These are phyloP conservation scores for Drosophila melanocephala DNA, from an alignment of 2,888 invertebrate species.

Conservation along the genomic window DNA sequence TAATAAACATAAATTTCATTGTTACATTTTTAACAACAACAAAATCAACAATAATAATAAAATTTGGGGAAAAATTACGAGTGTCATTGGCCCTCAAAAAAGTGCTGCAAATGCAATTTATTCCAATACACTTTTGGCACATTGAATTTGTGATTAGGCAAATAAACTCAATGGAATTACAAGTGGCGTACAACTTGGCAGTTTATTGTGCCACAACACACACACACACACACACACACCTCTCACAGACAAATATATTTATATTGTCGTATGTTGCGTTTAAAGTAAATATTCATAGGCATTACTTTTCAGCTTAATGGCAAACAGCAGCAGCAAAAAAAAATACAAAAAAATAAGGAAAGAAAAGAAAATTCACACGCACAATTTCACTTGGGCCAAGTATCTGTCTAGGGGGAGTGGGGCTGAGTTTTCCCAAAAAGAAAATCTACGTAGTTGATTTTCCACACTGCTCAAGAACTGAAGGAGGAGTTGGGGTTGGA, in stretches of 20 bases:
- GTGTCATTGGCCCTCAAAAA: slow-evolving; percentile 42
- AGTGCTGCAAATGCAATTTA: slow-evolving; percentile 66
- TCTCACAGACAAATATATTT: slow-evolving; percentile 19
- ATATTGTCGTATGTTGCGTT: slow-evolving; percentile 57
- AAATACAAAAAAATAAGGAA: slow-evolving; percentile 3
- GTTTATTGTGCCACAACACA: slow-evolving; percentile 49
- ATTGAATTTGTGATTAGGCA: slow-evolving; percentile 82
- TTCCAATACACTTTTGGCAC: slow-evolving; percentile 78
- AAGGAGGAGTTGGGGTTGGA: neutral
- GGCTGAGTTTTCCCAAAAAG: slow-evolving; percentile 24
- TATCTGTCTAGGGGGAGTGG: slow-evolving; percentile 28
- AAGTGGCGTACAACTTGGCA: slow-evolving; percentile 60
- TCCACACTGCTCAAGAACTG: slow-evolving; percentile 33
- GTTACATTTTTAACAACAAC: slow-evolving; percentile 17
- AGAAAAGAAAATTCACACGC: slow-evolving; percentile 49
- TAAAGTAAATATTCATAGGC: slow-evolving; percentile 78
- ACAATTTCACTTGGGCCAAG: slow-evolving; percentile 51
- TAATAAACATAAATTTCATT: slow-evolving; percentile 56
- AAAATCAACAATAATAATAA: slow-evolving; percentile 3
- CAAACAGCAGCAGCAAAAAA: slow-evolving; percentile 19
- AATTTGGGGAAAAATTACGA: slow-evolving; percentile 6
- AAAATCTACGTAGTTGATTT: slow-evolving; percentile 18
- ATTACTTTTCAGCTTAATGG: slow-evolving; percentile 53
- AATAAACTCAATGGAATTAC: slow-evolving; percentile 76
- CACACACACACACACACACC: slow-evolving; percentile 16